phyloP scores from a whole-genome alignment of 2,113 vertebrate species.

The Etia nguti region DNA sequence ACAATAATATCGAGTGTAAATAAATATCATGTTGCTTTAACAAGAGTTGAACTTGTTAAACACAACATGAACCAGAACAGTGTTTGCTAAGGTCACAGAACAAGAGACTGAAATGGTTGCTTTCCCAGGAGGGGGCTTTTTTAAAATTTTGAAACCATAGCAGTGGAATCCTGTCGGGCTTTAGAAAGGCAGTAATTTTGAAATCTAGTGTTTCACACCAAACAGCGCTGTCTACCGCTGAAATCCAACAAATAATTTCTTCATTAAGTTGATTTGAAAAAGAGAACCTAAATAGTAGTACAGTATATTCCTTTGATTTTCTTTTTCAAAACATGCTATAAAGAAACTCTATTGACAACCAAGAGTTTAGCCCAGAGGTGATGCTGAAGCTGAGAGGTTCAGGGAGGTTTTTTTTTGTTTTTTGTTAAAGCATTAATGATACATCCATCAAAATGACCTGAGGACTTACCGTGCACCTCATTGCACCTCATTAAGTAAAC shows the following conservation, averaged over 20 bases:
- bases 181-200: neutral
- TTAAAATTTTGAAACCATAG: neutral
- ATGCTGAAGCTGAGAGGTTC: neutral
- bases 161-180: neutral
- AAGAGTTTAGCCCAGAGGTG: neutral
- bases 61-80: neutral
- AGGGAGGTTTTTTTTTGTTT: fast-evolving
- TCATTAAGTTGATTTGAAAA: neutral
- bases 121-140: neutral
- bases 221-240: neutral
- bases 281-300: neutral
- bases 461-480: neutral
- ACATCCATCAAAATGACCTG: neutral
- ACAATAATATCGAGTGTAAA: neutral
- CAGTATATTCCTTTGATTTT: neutral
- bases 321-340: neutral
- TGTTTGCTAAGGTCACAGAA: neutral
- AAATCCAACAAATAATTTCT: neutral
- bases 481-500: neutral
- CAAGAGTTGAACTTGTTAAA: neutral
- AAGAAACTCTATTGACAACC: neutral
- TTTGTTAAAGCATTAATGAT: neutral
- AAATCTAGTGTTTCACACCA: neutral
- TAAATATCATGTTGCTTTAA: neutral
- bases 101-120: neutral